Base-by-base conservation (phyloP, 2,113 vertebrate genomes). In the Pterocles orientalis region DNA sequence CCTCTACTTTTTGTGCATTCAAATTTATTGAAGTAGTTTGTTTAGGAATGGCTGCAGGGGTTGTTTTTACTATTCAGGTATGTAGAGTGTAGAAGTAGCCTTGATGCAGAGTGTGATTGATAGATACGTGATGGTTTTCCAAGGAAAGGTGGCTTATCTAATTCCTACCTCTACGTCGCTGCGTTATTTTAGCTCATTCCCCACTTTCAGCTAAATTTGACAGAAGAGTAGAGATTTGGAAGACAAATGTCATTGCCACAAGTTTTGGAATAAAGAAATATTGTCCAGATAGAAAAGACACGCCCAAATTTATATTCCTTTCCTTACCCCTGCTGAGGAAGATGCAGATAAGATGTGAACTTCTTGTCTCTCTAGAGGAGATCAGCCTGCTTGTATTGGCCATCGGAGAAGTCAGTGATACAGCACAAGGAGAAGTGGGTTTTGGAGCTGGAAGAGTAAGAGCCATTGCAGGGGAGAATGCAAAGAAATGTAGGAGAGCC, bases 61-160 rank as follows among this genome's bases (percentile, higher is more conserved):
- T 96, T 96, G 45, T 72, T 96, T 91, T 95, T 82, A 33, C 57
- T 90, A 31, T 86, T 93, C 43, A 86, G 58, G 12, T 86, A 65
- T 53, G 75, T 62, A 14, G 45, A 87, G 13, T 50, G 24, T 82
- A 56, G 62, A 90, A 53, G 57, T 76, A 79, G 45, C 70, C 85
- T 85, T 92, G 73, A 65, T 90, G 68, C 25, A 14, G 68, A 69
- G 36, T 21, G 48, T 88, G 90, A 83, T 81, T 81, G 71, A 92
- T 95, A 66, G 80, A 11, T 76, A 24, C 1, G 26, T 50, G 80
- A 72, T 57, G 41, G 41, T 50, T 88, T 96, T 73, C 68, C 56
- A 78, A 86, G 41, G 83, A n/a, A 86, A 86, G 57, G 64, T 13
- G 5, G 41, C 41, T 41, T 41, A 41, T 0, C 18, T 80, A 26